Base-by-base conservation (phyloP, 2,797 vertebrate species). In the Urocyon cinereoargenteus region DNA sequence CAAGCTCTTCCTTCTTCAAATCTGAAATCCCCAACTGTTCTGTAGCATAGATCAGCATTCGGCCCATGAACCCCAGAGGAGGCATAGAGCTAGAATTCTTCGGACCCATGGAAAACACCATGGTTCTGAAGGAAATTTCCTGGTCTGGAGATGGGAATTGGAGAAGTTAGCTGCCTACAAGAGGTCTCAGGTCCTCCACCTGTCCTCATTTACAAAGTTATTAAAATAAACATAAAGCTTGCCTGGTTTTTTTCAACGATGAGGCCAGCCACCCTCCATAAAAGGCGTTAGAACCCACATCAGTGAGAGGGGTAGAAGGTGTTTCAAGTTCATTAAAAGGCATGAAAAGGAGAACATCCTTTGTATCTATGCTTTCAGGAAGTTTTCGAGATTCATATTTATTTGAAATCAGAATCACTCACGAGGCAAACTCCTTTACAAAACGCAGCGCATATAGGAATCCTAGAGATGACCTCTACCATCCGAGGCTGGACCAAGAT, bases 391-490 rank as follows among this genome's bases (percentile, higher is more conserved):
- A 11, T 36, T 66, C 62, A 15, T 53, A 31, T 96, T 97, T 96
- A 66, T 95, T 96, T 96, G 53, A 90, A 85, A 70, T 31, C 19
- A 53, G 89, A 75, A 0, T 4, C 19, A 31, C 96, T 97, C 91
- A 11, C 72, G 94, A 95, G 96, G 86, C 10, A 0, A 2, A 0
- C 0, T 5, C 79, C 83, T 97, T 98, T 96, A 34, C 62, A 90
- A 89, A 83, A 92, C 16, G 45, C 94, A 9, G 96, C 94, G 77
- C 84, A 57, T 0, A 0, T 86, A 9, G 53, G 49, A 0, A 83
- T 97, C 93, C 97, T 95, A 59, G 92, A 68, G 68, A 94, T 98
- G 98, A 98, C 98, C 98, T 98, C 98, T 62, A 9, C 93, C 79
- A 12, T 94, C 86, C 94, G 36, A 72, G 97, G 94, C 98, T 94